Evolutionary conservation across 2,888 invertebrate species (phyloP).

Genomic region (Tipula lateralis): DNA sequence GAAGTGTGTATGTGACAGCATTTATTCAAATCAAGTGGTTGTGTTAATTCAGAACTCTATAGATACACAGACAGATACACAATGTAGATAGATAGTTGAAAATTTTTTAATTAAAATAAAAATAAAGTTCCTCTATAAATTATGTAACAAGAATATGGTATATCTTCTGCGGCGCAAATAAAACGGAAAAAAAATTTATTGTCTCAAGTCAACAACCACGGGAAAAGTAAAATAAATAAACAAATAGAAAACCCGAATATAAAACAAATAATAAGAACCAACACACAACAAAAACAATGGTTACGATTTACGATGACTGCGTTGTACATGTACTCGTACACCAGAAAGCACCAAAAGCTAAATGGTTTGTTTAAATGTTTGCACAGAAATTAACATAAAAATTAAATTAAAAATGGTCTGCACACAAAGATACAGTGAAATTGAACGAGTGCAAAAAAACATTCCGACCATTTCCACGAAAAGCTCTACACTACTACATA

Average conservation of each 20-base stretch:
- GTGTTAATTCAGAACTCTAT: not conserved
- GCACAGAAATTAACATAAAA: constrained; percentile 1
- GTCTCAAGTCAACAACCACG: constrained; percentile 19
- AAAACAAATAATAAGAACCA: not conserved
- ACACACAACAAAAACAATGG: not conserved
- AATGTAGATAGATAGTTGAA: not conserved
- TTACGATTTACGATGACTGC: not conserved
- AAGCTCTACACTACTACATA: too few relatives aligned
- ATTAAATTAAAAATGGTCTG: constrained; percentile 11
- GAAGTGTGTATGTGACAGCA: not conserved
- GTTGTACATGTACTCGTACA: not conserved
- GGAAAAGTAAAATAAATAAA: not conserved
- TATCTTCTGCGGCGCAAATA: not conserved
- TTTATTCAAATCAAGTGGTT: not conserved
- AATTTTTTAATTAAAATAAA: not conserved
- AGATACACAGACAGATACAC: not conserved
- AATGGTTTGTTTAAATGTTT: constrained; percentile 11
- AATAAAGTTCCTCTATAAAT: not conserved
- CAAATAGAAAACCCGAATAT: not conserved
- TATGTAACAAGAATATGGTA: not conserved
- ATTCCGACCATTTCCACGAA: not conserved
- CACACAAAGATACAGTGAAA: not conserved
- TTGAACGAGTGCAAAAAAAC: not conserved
- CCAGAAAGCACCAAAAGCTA: not conserved
- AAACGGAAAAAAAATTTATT: not conserved